These are phyloP conservation scores for Pelusios castaneus DNA, from an alignment of 2,113 vertebrate genomes.

Conservation along the genomic window DNA sequence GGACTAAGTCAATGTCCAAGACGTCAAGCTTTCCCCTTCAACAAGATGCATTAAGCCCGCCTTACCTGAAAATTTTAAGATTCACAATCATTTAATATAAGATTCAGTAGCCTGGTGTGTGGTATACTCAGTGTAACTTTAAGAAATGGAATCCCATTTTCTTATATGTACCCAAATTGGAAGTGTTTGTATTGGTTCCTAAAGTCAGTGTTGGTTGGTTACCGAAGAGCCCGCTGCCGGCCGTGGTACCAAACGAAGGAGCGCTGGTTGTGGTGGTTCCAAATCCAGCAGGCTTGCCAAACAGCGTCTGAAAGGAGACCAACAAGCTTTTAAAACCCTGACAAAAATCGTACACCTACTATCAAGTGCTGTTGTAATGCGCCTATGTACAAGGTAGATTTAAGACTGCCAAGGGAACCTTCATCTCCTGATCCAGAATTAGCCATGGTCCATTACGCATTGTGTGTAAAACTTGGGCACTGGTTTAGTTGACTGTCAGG, in stretches of 20 bases:
- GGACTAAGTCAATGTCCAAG: background rate
- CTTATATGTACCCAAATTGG: slow-evolving; percentile 78
- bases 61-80: slow-evolving; percentile 36
- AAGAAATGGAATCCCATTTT: slow-evolving; percentile 28
- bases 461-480: background rate
- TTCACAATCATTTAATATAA: background rate
- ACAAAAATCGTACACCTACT: background rate
- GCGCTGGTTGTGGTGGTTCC: slow-evolving; percentile 95
- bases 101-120: slow-evolving; percentile 28
- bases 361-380: background rate
- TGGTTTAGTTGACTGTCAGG: background rate
- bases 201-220: slow-evolving; percentile 84
- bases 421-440: background rate
- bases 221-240: slow-evolving; percentile 89
- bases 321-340: background rate
- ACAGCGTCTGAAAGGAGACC: slow-evolving; percentile 83
- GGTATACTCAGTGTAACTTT: slow-evolving; percentile 50
- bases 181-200: slow-evolving; percentile 81
- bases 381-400: background rate
- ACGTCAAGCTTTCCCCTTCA: background rate
- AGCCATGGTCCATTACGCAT: background rate
- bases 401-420: background rate
- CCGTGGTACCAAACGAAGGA: slow-evolving; percentile 89
- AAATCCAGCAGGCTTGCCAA: slow-evolving; percentile 91
- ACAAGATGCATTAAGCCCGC: background rate